Evolutionary conservation across 1,140 invertebrate genomes (phyloP).

Genomic region (Venturia canescens): DNA sequence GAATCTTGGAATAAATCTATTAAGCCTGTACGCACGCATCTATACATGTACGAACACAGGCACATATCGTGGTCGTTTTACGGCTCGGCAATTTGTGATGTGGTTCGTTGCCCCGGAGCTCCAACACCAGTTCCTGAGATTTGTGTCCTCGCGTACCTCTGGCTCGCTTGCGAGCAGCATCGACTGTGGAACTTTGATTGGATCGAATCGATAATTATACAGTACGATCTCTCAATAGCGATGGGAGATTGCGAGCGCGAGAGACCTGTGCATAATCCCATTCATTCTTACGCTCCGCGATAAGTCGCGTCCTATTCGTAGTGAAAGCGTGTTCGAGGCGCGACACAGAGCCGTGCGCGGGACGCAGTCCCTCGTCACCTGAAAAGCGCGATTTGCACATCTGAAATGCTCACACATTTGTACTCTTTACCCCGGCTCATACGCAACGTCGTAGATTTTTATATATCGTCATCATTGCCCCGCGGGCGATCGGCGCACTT

Average conservation of each 20-base stretch:
- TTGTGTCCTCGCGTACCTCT: not conserved
- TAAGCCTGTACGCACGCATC: not conserved
- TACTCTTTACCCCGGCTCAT: too few relatives aligned
- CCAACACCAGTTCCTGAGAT: slow-evolving; percentile 19
- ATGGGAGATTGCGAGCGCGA: not conserved
- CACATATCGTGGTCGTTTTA: slow-evolving; percentile 9
- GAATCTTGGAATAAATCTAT: slow-evolving; percentile 38
- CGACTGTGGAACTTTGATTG: slow-evolving; percentile 62
- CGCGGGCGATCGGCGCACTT: slow-evolving; percentile 29
- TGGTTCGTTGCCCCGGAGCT: slow-evolving; percentile 31
- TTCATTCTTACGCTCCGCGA: not conserved
- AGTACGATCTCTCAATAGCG: slow-evolving; percentile 2
- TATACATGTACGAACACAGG: not conserved
- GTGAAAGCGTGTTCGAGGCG: not conserved
- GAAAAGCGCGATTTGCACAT: too few relatives aligned
- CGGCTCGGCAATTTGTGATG: slow-evolving; percentile 33
- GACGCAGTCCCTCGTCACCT: too few relatives aligned
- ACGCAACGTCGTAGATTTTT: too few relatives aligned
- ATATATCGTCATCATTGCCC: slow-evolving; percentile 47
- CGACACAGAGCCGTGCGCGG: not conserved
- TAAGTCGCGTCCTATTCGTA: not conserved
- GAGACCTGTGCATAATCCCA: slow-evolving; percentile 5
- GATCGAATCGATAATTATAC: slow-evolving; percentile 45
- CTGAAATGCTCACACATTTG: too few relatives aligned
- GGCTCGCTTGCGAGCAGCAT: not conserved